phyloP scores from a whole-genome alignment of 2,113 vertebrate genomes.

The Petaurus breviceps region DNA sequence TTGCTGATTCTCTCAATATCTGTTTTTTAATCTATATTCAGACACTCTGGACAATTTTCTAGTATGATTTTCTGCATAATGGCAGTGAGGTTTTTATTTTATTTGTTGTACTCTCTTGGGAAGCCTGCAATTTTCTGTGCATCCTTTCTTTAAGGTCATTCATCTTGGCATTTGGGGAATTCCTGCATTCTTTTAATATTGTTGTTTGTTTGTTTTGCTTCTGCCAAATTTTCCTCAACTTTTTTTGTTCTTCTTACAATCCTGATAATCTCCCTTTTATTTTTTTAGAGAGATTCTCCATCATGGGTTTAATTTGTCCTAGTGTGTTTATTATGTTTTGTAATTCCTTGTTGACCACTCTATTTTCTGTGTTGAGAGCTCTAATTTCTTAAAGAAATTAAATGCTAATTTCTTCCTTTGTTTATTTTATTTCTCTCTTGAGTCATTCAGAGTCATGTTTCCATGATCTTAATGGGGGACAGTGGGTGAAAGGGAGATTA shows the following conservation, averaged over 20 bases:
- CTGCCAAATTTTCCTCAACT: background rate
- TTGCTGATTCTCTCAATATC: background rate
- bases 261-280: background rate
- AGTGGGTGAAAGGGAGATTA: background rate
- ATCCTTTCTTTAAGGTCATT: background rate
- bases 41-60: background rate
- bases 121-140: background rate
- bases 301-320: background rate
- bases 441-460: background rate
- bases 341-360: background rate
- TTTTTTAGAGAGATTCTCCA: background rate
- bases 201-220: background rate
- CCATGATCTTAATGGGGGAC: background rate
- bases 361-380: background rate
- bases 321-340: background rate
- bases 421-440: background rate
- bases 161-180: background rate
- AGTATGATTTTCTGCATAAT: background rate
- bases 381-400: background rate
- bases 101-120: background rate
- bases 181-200: background rate
- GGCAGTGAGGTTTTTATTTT: background rate
- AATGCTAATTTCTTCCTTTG: background rate
- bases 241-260: background rate
- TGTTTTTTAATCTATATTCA: background rate